Evolutionary conservation across 2,113 vertebrate genomes (phyloP).

Genomic region (Danionella cerebrum): DNA sequence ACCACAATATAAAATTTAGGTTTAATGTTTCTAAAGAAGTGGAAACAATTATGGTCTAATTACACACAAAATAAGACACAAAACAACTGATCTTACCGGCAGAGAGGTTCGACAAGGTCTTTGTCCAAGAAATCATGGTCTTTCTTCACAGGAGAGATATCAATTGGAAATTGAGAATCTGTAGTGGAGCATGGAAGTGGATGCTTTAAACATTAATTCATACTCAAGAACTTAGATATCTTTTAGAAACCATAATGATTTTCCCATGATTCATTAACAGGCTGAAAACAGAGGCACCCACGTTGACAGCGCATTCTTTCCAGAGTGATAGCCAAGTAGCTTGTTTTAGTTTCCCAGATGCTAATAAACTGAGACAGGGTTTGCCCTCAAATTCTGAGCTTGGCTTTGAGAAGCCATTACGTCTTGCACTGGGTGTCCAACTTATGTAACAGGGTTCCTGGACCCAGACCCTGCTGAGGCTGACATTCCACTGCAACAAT

Average conservation of each 20-base stretch:
- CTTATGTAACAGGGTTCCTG: constrained; percentile 55
- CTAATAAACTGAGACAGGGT: constrained; percentile 51
- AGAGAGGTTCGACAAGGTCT: constrained; percentile 95
- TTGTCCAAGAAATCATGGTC: constrained; percentile 98
- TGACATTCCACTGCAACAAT: constrained; percentile 50
- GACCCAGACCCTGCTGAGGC: constrained; percentile 46
- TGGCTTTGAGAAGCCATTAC: constrained; percentile 52
- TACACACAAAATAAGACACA: background rate
- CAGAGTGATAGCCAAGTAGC: constrained; percentile 31
- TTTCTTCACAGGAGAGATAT: constrained; percentile 88
- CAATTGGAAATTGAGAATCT: constrained; percentile 95
- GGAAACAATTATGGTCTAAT: background rate
- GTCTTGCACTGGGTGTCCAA: constrained; percentile 39
- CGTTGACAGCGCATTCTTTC: constrained; percentile 46
- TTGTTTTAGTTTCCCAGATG: constrained; percentile 45
- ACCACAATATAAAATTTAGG: background rate
- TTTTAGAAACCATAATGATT: background rate
- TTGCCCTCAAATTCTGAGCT: constrained; percentile 42
- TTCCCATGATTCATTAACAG: background rate
- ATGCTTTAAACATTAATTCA: background rate
- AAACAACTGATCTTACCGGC: constrained; percentile 71
- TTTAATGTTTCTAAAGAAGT: background rate
- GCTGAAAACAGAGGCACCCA: constrained; percentile 20
- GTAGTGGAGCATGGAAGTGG: constrained; percentile 25
- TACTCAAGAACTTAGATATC: background rate